Evolutionary conservation across 2,888 invertebrate species (phyloP), one percentile per base, ranked within the genome.

Genomic region (Temnothorax ravouxi): DNA sequence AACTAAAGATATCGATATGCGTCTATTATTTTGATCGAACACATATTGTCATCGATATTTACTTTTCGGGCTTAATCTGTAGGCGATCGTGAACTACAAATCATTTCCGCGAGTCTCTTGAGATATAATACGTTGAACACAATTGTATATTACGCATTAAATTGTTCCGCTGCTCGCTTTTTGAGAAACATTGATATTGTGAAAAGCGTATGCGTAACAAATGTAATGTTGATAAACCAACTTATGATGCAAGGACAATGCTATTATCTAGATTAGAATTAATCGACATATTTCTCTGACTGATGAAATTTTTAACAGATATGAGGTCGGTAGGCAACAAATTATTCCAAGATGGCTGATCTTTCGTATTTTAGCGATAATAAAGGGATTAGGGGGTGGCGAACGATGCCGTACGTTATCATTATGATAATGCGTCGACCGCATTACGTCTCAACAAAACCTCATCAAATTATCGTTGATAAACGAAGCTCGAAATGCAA

Each of bases 261-360:
- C 44, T 74, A 81, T 81, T 88, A 87, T 66, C 81, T 71, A 41
- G 66, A 86, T 86, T 85, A 83, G 13, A 81, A 80, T 67, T 59
- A 80, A 83, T 80, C 72, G 62, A 71, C 83, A 8, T 41, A 75
- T 64, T 29, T 21, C 47, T 47, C 11, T 15, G 75, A 38, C 75
- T 77, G 56, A 69, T 79, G 69, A 79, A 79, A 71, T 69, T 56
- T 21, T 79, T 79, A 79, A 79, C 29, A 38, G 29, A n/a, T 54
- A 66, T 41, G 21, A 25, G 2, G 13, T 47, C 11, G 0, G 15
- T n/a, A 5, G 25, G 25, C 54, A 59, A 38, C 59, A 69, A 59
- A 47, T 69, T 79, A 47, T 13, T 1, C 0, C 21, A 41, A 38
- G 56, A 38, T 25, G 25, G 25, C 25, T 1, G 25, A 1, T 25